phyloP scores from a whole-genome alignment of 2,113 vertebrate genomes.

The Eretmochelys imbricata region DNA sequence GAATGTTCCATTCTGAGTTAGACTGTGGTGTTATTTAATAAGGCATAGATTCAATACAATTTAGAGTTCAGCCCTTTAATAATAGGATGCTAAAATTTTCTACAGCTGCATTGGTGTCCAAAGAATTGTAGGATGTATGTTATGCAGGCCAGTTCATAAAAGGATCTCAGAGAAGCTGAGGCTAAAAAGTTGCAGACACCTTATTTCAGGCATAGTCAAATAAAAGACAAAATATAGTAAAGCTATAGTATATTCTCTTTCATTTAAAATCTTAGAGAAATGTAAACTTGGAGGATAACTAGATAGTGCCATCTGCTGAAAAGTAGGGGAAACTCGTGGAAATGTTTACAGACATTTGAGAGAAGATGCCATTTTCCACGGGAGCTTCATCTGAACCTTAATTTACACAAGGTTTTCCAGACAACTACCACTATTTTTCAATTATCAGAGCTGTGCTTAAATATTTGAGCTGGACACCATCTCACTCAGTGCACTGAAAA shows the following conservation, averaged over 20 bases:
- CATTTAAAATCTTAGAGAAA: background rate
- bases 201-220: background rate
- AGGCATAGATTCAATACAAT: background rate
- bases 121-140: background rate
- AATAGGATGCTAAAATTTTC: background rate
- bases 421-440: background rate
- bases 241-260: background rate
- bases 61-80: background rate
- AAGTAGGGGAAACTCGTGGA: background rate
- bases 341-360: background rate
- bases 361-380: background rate
- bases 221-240: background rate
- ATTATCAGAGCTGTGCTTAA: background rate
- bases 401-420: background rate
- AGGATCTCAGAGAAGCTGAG: background rate
- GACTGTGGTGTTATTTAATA: background rate
- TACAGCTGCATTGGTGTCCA: background rate
- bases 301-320: background rate
- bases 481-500: background rate
- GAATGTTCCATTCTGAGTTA: background rate
- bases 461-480: background rate
- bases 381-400: accelerated
- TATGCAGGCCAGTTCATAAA: background rate
- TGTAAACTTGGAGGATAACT: background rate
- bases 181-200: background rate